Base-by-base conservation (phyloP, 2,113 vertebrate species). In the Ploceus nigricollis region DNA sequence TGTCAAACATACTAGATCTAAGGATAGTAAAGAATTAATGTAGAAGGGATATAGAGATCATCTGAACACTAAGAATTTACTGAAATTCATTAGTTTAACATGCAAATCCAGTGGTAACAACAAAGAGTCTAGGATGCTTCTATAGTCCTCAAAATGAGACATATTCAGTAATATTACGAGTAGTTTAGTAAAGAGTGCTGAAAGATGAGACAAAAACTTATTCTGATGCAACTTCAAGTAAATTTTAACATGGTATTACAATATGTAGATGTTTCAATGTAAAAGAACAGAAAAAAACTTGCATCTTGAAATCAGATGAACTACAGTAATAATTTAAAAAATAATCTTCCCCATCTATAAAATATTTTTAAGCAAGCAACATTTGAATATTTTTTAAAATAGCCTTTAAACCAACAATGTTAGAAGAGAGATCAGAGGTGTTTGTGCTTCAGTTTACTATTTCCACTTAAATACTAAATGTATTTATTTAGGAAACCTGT, bases 171-270 rank as follows among this genome's bases (percentile, higher is more conserved):
- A 57, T 2, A 76, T 21, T 47, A 76, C 87, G 37, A 58, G 51
- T 75, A 60, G 45, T 88, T 96, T 93, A 95, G 93, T 82, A 75
- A 90, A 91, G 92, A 57, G 44, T 15, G 57, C n/a, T 84, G 94
- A 89, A 76, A 60, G 61, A 75, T 20, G 68, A 35, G 94, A 96
- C 18, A 73, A 82, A 91, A 81, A 45, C 88, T 97, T 97, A 91
- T 98, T 96, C 94, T 98, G 97, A 98, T 97, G 97, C 96, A 98
- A 87, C 69, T 61, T 57, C 3, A 25, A 21, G 24, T 37, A 33
- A 80, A 47, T 58, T 39, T 27, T 76, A 71, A 72, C n/a, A 17
- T 11, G 1, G 16, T 83, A 16, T 61, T 60, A 61, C 24, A 79
- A 69, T 42, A 11, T 68, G 12, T 40, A 78, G 90, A 80, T 4